phyloP scores from a whole-genome alignment of 2,888 invertebrate species.

The Galerucella calmariensis region DNA sequence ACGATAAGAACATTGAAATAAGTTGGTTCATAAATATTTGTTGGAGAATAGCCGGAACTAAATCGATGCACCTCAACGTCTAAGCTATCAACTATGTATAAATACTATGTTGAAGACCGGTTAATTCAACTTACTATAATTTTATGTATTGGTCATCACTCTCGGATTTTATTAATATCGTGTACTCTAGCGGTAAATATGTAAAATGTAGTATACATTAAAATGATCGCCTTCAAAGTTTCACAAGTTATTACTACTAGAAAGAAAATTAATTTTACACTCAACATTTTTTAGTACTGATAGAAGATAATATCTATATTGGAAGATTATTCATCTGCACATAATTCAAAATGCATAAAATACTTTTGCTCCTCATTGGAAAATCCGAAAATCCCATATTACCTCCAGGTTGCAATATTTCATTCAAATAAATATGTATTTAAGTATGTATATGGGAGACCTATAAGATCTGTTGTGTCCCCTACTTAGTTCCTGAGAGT shows the following conservation, averaged over 20 bases:
- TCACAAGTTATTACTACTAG: background rate
- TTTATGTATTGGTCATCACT: constrained; percentile 1
- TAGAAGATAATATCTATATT: too few species aligned
- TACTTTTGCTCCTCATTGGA: too few species aligned
- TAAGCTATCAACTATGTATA: constrained; percentile 13
- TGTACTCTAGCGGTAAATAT: background rate
- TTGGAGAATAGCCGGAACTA: constrained; percentile 42
- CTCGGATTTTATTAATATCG: constrained; percentile 5
- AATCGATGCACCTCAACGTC: constrained; percentile 29
- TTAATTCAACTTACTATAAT: constrained; percentile 12
- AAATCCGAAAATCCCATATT: too few species aligned
- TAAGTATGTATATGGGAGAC: too few species aligned
- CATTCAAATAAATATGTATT: too few species aligned
- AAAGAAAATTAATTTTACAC: too few species aligned
- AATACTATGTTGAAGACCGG: constrained; percentile 16
- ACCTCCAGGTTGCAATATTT: too few species aligned
- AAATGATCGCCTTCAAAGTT: background rate
- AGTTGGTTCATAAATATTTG: constrained; percentile 50
- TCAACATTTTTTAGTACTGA: too few species aligned
- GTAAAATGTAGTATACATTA: background rate
- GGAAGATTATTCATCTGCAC: too few species aligned
- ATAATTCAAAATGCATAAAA: too few species aligned
- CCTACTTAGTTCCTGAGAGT: too few species aligned
- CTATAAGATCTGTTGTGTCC: too few species aligned
- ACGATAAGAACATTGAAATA: constrained; percentile 53